Evolutionary conservation across 1,140 invertebrate genomes (phyloP).

Genomic region (Mamestra configurata): DNA sequence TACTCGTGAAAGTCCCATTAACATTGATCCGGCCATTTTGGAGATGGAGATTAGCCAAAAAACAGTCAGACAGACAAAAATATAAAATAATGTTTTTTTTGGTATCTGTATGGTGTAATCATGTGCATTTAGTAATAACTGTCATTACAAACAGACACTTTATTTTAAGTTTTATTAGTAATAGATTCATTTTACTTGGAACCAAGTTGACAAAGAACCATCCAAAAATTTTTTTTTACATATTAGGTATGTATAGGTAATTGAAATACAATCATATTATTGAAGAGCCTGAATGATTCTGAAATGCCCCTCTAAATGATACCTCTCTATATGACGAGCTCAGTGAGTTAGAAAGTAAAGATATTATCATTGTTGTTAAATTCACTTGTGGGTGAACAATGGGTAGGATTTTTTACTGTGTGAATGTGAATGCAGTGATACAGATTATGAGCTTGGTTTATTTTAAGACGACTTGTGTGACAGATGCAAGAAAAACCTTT

Average conservation of each 20-base stretch:
- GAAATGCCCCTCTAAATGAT: neutral
- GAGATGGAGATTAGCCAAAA: too few relatives aligned
- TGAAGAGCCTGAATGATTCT: neutral
- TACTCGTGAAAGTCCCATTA: too few relatives aligned
- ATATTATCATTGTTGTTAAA: constrained; percentile 39
- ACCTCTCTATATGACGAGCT: constrained; percentile 1
- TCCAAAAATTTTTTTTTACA: neutral
- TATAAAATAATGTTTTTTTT: too few relatives aligned
- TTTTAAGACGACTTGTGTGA: neutral
- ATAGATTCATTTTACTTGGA: too few relatives aligned
- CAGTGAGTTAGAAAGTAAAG: constrained; percentile 42
- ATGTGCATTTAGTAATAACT: too few relatives aligned
- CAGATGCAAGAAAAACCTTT: neutral
- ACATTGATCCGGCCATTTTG: too few relatives aligned
- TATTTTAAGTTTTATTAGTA: too few relatives aligned
- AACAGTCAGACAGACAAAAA: too few relatives aligned
- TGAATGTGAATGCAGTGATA: neutral
- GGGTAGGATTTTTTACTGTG: constrained; percentile 20
- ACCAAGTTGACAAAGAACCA: too few relatives aligned
- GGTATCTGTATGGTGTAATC: too few relatives aligned
- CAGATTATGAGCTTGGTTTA: neutral
- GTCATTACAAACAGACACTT: too few relatives aligned
- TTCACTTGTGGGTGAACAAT: constrained; percentile 39
- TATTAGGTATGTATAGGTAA: too few relatives aligned
- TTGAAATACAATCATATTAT: neutral